Conservation (phyloP, 2,113 vertebrate genomes). For the Synodontis membranacea region DNA sequence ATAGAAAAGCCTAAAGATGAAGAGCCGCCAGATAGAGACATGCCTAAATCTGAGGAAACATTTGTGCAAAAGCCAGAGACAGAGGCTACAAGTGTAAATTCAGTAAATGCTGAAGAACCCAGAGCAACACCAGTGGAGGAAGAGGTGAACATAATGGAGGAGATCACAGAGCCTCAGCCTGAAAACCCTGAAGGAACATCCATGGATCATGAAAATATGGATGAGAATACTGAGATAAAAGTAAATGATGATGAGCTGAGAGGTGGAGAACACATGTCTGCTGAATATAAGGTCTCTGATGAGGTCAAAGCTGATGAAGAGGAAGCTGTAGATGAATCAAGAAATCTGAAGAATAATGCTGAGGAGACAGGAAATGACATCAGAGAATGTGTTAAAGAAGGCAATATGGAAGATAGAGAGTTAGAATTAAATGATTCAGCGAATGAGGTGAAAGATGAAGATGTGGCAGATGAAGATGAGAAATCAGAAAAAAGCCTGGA, state of each 20-base stretch:
- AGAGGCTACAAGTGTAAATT: slow-evolving; percentile 39
- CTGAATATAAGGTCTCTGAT: slow-evolving; percentile 8
- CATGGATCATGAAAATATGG: slow-evolving; percentile 33
- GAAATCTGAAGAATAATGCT: neutral
- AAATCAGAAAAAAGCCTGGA: neutral
- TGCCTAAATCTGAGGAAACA: slow-evolving; percentile 56
- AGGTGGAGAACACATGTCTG: slow-evolving; percentile 27
- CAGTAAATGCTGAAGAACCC: neutral
- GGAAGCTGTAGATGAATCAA: neutral
- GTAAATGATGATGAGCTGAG: slow-evolving; percentile 10
- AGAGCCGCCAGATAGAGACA: slow-evolving; percentile 32
- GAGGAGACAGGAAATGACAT: slow-evolving; percentile 2
- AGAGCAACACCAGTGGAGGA: neutral
- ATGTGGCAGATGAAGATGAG: neutral
- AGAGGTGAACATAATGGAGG: slow-evolving; percentile 39
- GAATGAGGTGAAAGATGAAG: neutral
- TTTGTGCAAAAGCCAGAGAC: slow-evolving; percentile 41
- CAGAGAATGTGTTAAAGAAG: neutral
- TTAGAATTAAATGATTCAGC: neutral
- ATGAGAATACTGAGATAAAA: slow-evolving; percentile 36
- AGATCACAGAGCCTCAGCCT: slow-evolving; percentile 45
- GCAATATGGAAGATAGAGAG: neutral
- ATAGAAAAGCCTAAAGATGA: neutral
- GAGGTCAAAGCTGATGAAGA: slow-evolving; percentile 4
- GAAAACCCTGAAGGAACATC: slow-evolving; percentile 53